Percentiles rank a stretch among this genome's conserved stretches.
phyloP scores from a whole-genome alignment of 92 coral and sea anemone genomes.

The Parazoanthus darwini region DNA sequence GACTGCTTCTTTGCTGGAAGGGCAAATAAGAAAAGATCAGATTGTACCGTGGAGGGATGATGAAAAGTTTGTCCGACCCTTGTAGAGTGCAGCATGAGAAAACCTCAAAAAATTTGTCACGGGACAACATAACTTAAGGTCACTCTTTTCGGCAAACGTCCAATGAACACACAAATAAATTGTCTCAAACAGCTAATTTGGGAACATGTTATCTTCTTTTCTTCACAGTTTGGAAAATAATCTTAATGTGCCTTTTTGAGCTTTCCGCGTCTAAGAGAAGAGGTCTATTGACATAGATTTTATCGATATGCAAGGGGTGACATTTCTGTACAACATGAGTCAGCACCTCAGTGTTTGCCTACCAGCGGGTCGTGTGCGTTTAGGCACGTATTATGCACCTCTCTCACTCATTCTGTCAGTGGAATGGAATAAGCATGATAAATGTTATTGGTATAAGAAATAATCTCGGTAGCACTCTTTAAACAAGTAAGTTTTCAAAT shows the following conservation, averaged over 20 bases:
- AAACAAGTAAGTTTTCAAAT: no score
- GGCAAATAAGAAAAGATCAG: not conserved
- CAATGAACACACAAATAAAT: not conserved
- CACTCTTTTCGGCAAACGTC: not conserved
- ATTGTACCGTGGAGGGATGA: not conserved
- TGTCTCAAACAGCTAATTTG: not conserved
- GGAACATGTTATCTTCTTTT: no score
- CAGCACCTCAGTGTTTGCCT: not conserved
- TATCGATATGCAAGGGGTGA: not conserved
- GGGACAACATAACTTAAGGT: not conserved
- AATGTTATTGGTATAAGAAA: not conserved
- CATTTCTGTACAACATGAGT: not conserved
- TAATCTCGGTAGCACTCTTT: not conserved
- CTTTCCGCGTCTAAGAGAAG: not conserved
- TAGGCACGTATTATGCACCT: not conserved
- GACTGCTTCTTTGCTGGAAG: not conserved
- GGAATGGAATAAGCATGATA: not conserved
- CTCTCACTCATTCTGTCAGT: not conserved
- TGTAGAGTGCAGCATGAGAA: constrained; percentile 10
- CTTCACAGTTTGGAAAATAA: no score
- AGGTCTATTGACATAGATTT: no score
- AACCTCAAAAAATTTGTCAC: not conserved
- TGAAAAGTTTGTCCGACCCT: constrained; percentile 10
- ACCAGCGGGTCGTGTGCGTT: not conserved
- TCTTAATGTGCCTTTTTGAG: not conserved